Evolutionary conservation across 2,888 invertebrate species (phyloP), one percentile per base, ranked within the genome.

Genomic region (Allophyes oxyacanthae): DNA sequence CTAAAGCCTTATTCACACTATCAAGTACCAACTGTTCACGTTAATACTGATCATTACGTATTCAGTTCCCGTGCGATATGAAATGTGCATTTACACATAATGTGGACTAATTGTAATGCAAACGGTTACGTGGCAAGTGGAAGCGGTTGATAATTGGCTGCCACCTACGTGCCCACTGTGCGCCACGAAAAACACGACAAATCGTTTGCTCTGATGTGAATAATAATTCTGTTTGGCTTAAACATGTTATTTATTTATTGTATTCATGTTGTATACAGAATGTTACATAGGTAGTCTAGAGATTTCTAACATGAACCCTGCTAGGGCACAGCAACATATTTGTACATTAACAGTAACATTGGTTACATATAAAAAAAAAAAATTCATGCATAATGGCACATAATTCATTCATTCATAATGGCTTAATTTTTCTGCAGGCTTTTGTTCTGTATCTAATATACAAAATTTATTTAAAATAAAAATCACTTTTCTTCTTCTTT

Each of bases 11-110:
- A 42, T 65, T 46, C 59, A 55, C 38, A 55, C 50, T 52, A 65
- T 67, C 43, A 30, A 36, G 52, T 58, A 51, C 58, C 38, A 51
- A 15, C 50, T 59, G 49, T 20, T 41, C 38, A 40, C 51, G 41
- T 48, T 43, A 30, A 34, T 6, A 44, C n/a, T 26, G 36, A 28
- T 36, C 61, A 76, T 79, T 79, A 72, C 51, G 70, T 50, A 83
- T 83, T 81, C 83, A 70, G 60, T 13, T 38, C 59, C 34, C 65
- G 68, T 78, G 77, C 75, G 66, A 70, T 74, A 76, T 78, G 79
- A 79, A 81, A 78, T 77, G 74, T 76, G 74, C 84, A 80, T 75
- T 85, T 83, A 84, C 84, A 82, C 84, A 79, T 84, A 78, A 84
- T 82, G 77, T 64, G 46, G 60, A 60, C 77, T 82, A 82, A 83